Evolutionary conservation across 2,888 invertebrate genomes (phyloP).

Genomic region (Bellardia bayeri): DNA sequence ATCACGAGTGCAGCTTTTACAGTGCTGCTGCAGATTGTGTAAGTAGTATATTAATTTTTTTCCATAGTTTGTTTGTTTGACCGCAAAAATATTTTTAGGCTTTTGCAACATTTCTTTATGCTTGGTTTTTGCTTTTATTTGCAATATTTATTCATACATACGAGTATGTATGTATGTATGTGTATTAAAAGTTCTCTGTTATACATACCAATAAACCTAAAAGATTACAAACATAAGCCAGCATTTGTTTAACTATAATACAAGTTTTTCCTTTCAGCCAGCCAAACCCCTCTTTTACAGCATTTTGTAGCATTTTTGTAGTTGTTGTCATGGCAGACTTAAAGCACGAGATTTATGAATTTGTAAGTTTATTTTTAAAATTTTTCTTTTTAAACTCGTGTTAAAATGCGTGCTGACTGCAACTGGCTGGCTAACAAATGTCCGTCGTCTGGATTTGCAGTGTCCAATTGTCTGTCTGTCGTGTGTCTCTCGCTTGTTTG

Average conservation of each 20-base stretch:
- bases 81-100: constrained; percentile 65
- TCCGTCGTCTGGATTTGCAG: constrained; percentile 17
- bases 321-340: background rate
- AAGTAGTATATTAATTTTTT: constrained; percentile 50
- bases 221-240: constrained; percentile 2
- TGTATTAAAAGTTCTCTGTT: constrained; percentile 6
- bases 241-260: constrained; percentile 24
- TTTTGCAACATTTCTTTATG: constrained; percentile 36
- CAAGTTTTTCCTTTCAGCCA: constrained; percentile 59
- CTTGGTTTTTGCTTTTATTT: constrained; percentile 13
- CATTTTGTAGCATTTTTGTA: constrained; percentile 42
- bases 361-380: constrained; percentile 65
- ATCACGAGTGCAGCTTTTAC: background rate
- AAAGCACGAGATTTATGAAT: constrained; percentile 70
- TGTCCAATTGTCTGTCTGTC: constrained; percentile 30
- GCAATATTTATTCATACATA: constrained; percentile 5
- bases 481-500: constrained; percentile 38
- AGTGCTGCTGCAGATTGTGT: constrained; percentile 60
- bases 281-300: constrained; percentile 56
- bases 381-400: constrained; percentile 65
- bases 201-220: background rate
- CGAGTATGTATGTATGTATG: background rate
- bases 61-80: constrained; percentile 51
- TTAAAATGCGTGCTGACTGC: constrained; percentile 60
- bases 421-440: constrained; percentile 14